Conservation (phyloP, 2,797 vertebrate species). For the Lutjanus argentimaculatus region DNA sequence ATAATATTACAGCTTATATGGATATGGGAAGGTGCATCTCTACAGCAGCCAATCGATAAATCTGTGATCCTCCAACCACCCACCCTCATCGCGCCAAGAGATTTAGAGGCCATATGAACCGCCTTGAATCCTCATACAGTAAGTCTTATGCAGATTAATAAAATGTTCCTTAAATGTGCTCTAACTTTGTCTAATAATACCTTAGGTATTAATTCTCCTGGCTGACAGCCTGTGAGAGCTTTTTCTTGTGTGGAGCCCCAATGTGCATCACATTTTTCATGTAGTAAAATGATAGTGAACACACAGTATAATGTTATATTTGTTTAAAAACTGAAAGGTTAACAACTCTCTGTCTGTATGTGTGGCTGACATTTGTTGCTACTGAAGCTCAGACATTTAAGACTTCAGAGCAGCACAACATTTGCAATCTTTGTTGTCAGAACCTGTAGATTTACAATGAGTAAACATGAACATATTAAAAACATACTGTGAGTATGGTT, state of each 20-base stretch:
- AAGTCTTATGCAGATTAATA: conserved; percentile 82
- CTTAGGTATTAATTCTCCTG: conserved; percentile 45
- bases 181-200: conserved; percentile 65
- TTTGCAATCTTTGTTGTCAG: background rate
- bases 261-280: background rate
- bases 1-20: conserved; percentile 86
- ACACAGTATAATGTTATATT: background rate
- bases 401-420: background rate
- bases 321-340: conserved; percentile 4
- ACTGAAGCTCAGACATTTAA: background rate
- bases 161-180: conserved; percentile 61
- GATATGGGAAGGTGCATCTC: conserved; percentile 86
- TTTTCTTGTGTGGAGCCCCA: conserved; percentile 10
- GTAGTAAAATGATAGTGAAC: background rate
- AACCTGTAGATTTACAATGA: background rate
- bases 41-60: conserved; percentile 85
- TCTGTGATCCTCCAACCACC: conserved; percentile 81
- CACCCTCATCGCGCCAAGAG: conserved; percentile 54
- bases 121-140: conserved; percentile 65
- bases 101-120: conserved; percentile 78
- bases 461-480: background rate
- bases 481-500: background rate
- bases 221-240: conserved; percentile 26
- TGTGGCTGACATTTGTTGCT: background rate
- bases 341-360: background rate